These are phyloP conservation scores for Mystacides longicornis DNA, from an alignment of 2,888 invertebrate genomes.

Conservation along the genomic window DNA sequence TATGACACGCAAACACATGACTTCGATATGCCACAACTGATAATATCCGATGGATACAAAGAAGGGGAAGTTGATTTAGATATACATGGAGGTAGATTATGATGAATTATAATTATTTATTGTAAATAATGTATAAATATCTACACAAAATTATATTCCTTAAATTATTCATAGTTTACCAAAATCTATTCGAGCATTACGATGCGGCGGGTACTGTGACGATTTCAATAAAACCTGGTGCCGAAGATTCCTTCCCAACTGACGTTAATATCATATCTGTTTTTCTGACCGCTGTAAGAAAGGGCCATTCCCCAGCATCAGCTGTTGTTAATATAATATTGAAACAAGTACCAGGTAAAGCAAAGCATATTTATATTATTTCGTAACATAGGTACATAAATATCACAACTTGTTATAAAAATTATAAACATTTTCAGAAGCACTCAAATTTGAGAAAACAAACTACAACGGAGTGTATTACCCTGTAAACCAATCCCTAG, in stretches of 20 bases:
- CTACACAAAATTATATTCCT: neutral
- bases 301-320: neutral
- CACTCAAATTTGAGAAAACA: neutral
- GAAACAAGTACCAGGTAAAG: neutral
- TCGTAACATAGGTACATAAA: neutral
- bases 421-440: neutral
- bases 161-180: neutral
- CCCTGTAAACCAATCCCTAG: neutral
- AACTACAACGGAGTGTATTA: neutral
- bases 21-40: neutral
- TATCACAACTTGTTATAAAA: no score
- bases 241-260: neutral
- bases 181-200: neutral
- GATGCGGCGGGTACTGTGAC: neutral
- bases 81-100: neutral
- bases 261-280: neutral
- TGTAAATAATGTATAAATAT: neutral
- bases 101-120: neutral
- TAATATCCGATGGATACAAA: neutral
- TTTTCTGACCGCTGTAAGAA: neutral
- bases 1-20: neutral
- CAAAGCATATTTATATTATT: neutral
- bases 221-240: neutral
- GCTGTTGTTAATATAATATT: neutral
- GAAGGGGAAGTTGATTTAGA: neutral